Evolutionary conservation across 2,797 vertebrate species (phyloP).

Genomic region (Typhlichthys eigenmanni): DNA sequence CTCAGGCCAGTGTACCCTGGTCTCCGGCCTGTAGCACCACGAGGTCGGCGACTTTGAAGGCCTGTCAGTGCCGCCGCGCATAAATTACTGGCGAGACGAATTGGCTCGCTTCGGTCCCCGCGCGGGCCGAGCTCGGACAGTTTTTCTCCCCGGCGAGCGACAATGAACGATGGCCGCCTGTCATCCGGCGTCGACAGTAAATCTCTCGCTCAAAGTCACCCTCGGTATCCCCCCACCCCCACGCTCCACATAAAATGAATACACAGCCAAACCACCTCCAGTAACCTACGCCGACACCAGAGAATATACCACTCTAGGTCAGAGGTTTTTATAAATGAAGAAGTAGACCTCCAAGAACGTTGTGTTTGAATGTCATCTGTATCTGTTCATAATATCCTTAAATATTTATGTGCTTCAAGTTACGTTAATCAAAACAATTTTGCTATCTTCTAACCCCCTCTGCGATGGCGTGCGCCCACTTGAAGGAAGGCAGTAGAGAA

Average conservation of each 20-base stretch:
- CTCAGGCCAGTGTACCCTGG: slow-evolving; percentile 28
- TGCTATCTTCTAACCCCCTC: too few species aligned
- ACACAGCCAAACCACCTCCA: neutral
- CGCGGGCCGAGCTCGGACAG: slow-evolving; percentile 54
- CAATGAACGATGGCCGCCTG: slow-evolving; percentile 59
- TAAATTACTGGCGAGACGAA: slow-evolving; percentile 71
- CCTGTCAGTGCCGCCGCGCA: slow-evolving; percentile 50
- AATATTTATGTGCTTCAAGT: too few species aligned
- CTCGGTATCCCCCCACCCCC: neutral
- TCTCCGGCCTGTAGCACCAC: slow-evolving; percentile 25
- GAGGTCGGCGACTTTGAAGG: slow-evolving; percentile 49
- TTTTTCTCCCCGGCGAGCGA: slow-evolving; percentile 72
- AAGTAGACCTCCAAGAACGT: too few species aligned
- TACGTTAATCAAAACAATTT: too few species aligned
- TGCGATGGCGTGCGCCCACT: too few species aligned
- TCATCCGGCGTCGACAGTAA: slow-evolving; percentile 41
- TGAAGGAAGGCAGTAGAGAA: too few species aligned
- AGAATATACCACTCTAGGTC: neutral
- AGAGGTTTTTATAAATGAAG: too few species aligned
- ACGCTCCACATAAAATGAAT: neutral
- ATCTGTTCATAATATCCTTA: too few species aligned
- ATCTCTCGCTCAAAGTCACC: neutral
- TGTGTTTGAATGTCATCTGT: too few species aligned
- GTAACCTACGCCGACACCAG: neutral
- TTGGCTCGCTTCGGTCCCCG: slow-evolving; percentile 52